These are phyloP conservation scores for Sabellastarte sp. DNA, from an alignment of 2,888 invertebrate genomes.

Conservation along the genomic window DNA sequence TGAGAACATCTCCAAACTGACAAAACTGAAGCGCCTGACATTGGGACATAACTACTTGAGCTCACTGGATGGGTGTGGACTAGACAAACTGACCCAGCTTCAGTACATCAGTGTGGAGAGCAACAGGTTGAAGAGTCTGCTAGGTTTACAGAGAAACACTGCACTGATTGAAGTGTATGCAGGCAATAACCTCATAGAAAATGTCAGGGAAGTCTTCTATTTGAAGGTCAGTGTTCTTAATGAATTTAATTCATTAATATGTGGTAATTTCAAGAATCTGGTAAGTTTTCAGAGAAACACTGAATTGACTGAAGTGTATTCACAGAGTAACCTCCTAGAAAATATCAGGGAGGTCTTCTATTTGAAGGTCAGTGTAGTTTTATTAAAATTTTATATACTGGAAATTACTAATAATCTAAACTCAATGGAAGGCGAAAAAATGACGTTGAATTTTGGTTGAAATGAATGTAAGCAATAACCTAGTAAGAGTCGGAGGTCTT, in stretches of 20 bases:
- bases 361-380: too few relatives aligned
- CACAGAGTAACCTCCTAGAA: conserved; percentile 52
- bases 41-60: conserved; percentile 53
- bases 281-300: conserved; percentile 41
- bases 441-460: too few relatives aligned
- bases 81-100: conserved; percentile 41
- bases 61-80: conserved; percentile 41
- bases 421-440: too few relatives aligned
- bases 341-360: conserved; percentile 56
- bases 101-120: conserved; percentile 51
- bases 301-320: conserved; percentile 54
- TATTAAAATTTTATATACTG: too few relatives aligned
- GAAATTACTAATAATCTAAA: too few relatives aligned
- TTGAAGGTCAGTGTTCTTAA: conserved; percentile 55
- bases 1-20: conserved; percentile 45
- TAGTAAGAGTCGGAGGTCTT: too few relatives aligned
- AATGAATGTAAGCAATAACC: too few relatives aligned
- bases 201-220: conserved; percentile 54
- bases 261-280: conserved; percentile 40
- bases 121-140: conserved; percentile 40
- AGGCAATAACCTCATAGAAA: conserved; percentile 52
- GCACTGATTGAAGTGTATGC: conserved; percentile 56
- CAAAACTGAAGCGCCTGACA: conserved; percentile 44
- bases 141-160: conserved; percentile 41
- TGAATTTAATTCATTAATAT: too few relatives aligned